phyloP scores from a whole-genome alignment of 2,888 invertebrate genomes.

The Chaetoderma sp. region DNA sequence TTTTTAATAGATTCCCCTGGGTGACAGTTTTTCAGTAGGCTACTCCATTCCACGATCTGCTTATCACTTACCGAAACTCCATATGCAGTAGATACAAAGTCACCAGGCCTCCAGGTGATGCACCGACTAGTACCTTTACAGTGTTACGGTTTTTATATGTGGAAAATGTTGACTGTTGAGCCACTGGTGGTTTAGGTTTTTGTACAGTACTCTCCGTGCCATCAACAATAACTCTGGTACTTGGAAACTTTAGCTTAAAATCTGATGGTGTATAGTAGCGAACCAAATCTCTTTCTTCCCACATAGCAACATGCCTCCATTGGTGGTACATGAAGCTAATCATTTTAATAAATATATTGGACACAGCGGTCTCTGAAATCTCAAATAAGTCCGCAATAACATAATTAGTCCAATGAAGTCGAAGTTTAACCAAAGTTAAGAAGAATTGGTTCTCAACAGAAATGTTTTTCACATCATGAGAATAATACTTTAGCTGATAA shows the following conservation, averaged over 20 bases:
- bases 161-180: constrained; percentile 36
- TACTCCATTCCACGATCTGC: background rate
- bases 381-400: constrained; percentile 30
- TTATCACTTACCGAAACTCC: constrained; percentile 29
- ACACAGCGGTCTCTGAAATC: constrained; percentile 27
- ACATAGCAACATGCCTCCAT: constrained; percentile 35
- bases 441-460: constrained; percentile 29
- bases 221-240: constrained; percentile 42
- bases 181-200: constrained; percentile 28
- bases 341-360: constrained; percentile 37
- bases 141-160: constrained; percentile 42
- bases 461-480: background rate
- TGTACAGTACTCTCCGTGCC: constrained; percentile 42
- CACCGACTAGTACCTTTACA: constrained; percentile 21
- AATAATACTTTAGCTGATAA: constrained; percentile 25
- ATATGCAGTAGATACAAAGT: constrained; percentile 22
- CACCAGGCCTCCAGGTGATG: constrained; percentile 22
- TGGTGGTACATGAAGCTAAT: constrained; percentile 36
- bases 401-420: constrained; percentile 28
- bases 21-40: constrained; percentile 3
- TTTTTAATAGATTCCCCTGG: constrained; percentile 26
- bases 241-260: constrained; percentile 37
- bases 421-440: constrained; percentile 27
- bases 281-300: constrained; percentile 35
- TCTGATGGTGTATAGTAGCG: constrained; percentile 34